phyloP scores from a whole-genome alignment of 2,113 vertebrate genomes.

The Ciconia maguari region DNA sequence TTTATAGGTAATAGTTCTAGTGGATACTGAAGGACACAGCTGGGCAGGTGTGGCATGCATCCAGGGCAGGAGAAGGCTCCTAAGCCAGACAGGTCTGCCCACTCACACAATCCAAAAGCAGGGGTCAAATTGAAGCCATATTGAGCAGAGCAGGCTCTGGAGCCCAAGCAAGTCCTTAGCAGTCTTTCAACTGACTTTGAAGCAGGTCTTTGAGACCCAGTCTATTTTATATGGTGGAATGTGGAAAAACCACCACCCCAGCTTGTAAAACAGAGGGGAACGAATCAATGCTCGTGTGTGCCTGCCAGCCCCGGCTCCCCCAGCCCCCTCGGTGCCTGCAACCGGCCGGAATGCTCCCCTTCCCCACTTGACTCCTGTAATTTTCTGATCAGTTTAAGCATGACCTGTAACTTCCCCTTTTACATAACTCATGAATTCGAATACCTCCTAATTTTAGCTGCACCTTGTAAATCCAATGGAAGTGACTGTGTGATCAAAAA shows the following conservation, averaged over 20 bases:
- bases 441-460: not conserved
- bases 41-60: not conserved
- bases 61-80: not conserved
- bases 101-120: not conserved
- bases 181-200: conserved; percentile 33
- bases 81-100: not conserved
- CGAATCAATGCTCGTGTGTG: not conserved
- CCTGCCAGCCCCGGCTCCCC: not conserved
- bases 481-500: not conserved
- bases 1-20: not conserved
- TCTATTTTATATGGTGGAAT: conserved; percentile 7
- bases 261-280: not conserved
- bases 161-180: conserved; percentile 4
- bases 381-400: conserved; percentile 44
- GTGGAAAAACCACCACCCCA: conserved; percentile 14
- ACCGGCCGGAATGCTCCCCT: not conserved
- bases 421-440: not conserved
- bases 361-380: not conserved
- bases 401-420: conserved; percentile 1
- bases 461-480: conserved; percentile 42
- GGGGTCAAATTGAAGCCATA: not conserved
- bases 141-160: not conserved
- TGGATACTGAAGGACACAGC: not conserved
- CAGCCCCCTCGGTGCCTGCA: not conserved
- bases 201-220: conserved; percentile 7